Base-by-base conservation (phyloP, 2,113 vertebrate species). In the Gobius niger region DNA sequence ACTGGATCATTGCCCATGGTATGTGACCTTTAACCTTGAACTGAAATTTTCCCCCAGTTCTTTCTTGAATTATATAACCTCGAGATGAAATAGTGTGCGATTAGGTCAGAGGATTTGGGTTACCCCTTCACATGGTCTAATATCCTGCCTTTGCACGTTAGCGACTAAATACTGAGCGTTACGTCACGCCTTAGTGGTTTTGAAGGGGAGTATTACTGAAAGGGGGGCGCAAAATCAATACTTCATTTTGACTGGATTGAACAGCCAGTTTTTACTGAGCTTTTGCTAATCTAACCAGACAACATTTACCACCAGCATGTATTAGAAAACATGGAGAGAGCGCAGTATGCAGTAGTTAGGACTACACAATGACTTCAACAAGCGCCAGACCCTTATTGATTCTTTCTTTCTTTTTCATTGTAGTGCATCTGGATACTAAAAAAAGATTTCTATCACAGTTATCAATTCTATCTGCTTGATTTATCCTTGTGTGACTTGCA, bases 1-100 rank as follows among this genome's bases (percentile, higher is more conserved):
- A 98, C 70, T 99, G 95, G 95, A 95, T 94, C 83, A 96, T 99
- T 6, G 98, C 96, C 76, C 98, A 98, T 73, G 98, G 98, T 99
- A 92, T 89, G 95, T 80, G 52, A 52, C 44, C 16, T 44, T 47
- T 12, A 40, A 24, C 24, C 15, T 13, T 57, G 54, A 12, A 59
- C 56, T 41, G 12, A 15, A 59, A 41, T 7, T 59, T 2, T 59
- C 34, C 34, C 44, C 9, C 7, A 14, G 12, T 41, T 41, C 13
- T 57, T n/a, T 34, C 3, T 63, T 41, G 7, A 8, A 34, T 57
- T 6, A 40, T 14, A 41, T 16, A 42, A 44, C 40, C 6, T n/a
- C 6, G 13, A 18, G 13, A 19, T 40, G 7, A 40, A 14, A 7
- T 12, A 13, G 10, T 40, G 24, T 3, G 5, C 6, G 53, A 56